Percentiles rank a stretch among this genome's conserved stretches.
phyloP scores from a whole-genome alignment of 2,113 vertebrate genomes.

The Hippocampus zosterae region DNA sequence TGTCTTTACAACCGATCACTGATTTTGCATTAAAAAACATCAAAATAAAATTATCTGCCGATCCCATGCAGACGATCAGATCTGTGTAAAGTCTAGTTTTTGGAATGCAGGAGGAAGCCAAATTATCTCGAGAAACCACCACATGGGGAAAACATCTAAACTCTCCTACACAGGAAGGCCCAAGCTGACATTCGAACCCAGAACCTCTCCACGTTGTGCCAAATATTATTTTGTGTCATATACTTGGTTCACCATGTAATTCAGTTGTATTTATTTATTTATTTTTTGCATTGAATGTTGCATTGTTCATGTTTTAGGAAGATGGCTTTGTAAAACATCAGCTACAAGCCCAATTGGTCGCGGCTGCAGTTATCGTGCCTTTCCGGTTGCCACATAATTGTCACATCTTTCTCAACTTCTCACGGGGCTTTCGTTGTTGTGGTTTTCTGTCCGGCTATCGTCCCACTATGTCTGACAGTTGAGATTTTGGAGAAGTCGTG shows the following conservation, averaged over 20 bases:
- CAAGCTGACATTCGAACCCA: not conserved
- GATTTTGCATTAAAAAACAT: no score
- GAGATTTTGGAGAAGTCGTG: slow-evolving; percentile 71
- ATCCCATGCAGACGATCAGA: no score
- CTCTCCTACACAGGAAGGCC: not conserved
- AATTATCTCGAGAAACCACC: not conserved
- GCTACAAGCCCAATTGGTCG: slow-evolving; percentile 5
- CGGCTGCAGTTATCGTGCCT: slow-evolving; percentile 36
- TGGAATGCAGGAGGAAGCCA: not conserved
- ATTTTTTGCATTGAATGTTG: not conserved
- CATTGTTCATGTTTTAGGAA: not conserved
- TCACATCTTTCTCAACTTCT: slow-evolving; percentile 53
- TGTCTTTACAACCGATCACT: no score
- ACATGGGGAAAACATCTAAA: not conserved
- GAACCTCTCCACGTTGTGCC: not conserved
- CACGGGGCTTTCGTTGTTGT: slow-evolving; percentile 39
- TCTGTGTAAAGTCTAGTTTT: not conserved
- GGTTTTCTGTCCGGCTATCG: slow-evolving; percentile 36
- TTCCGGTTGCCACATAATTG: slow-evolving; percentile 60
- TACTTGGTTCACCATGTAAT: not conserved
- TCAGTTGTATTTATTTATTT: no score
- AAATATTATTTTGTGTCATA: not conserved
- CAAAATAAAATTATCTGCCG: no score
- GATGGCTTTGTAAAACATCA: slow-evolving; percentile 6
- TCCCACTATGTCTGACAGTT: slow-evolving; percentile 46